Base-by-base conservation (phyloP, 2,113 vertebrate genomes). In the Taurulus bubalis region DNA sequence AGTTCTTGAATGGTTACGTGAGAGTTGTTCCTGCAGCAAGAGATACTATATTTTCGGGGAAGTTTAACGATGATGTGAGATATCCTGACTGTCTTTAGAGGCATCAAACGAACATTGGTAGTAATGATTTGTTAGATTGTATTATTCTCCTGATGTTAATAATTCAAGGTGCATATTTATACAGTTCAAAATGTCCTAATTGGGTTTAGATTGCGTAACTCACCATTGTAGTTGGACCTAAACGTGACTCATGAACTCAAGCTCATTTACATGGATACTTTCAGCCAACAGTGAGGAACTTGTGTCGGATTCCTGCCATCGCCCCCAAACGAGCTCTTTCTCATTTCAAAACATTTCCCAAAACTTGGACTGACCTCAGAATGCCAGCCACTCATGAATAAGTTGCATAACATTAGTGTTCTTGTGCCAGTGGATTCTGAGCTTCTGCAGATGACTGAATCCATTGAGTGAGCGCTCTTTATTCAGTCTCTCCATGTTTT, bases 401-500 rank as follows among this genome's bases (percentile, higher is more conserved):
- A 70, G 69, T 75, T 79, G 75, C 45, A 24, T 79, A 78, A 84
- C 65, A 22, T 59, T 58, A 59, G 38, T 47, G 40, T 73, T 38
- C 20, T 49, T 82, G 74, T 82, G 58, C 59, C 73, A 78, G 67
- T 76, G 28, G 34, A 70, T 77, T 77, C 42, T 26, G 36, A 59
- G 82, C 79, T 73, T 66, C 79, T 85, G 77, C 82, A 82, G 79
- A 84, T 75, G 86, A 85, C 68, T 83, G 88, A 71, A 58, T 79
- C 79, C 71, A 80, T 64, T 80, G 79, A 89, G 69, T 38, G 32
- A 79, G 49, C 8, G 20, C 81, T 88, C 67, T 81, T 88, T 90
- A 92, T 90, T 90, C 79, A 91, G 84, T 87, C 89, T 64, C 9
- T 5, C 69, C 85, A 32, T 89, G 90, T 81, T 90, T n/a, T 89